phyloP scores from a whole-genome alignment of 2,797 vertebrate species.

The Gouania willdenowi region DNA sequence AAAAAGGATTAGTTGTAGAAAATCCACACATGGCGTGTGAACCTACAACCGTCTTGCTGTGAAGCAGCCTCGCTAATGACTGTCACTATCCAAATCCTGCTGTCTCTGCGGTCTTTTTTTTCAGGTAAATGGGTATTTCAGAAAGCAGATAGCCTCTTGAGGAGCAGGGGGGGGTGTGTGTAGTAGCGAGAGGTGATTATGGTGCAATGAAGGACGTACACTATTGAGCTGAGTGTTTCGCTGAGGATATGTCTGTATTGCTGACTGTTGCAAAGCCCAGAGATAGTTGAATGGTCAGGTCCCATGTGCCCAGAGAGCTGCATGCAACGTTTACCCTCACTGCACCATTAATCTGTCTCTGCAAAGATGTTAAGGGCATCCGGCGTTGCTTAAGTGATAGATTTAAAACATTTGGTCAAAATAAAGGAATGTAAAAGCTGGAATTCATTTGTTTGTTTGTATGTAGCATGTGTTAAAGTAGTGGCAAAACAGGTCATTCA shows the following conservation, averaged over 20 bases:
- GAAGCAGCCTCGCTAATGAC: not conserved
- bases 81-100: conserved; percentile 49
- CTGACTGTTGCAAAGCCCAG: conserved; percentile 55
- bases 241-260: conserved; percentile 45
- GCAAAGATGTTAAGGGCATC: conserved; percentile 21
- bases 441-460: too few species aligned
- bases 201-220: conserved; percentile 35
- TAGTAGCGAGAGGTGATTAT: conserved; percentile 58
- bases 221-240: conserved; percentile 34
- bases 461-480: too few species aligned
- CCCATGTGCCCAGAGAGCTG: conserved; percentile 43
- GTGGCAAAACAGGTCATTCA: too few species aligned
- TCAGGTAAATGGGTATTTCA: conserved; percentile 49
- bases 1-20: too few species aligned
- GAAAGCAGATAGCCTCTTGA: conserved; percentile 42
- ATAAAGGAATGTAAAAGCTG: too few species aligned
- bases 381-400: conserved; percentile 3
- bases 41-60: too few species aligned
- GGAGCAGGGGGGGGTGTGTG: conserved; percentile 39
- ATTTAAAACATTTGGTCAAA: too few species aligned
- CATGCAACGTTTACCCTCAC: conserved; percentile 30
- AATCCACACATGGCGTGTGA: too few species aligned
- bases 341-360: conserved; percentile 26
- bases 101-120: conserved; percentile 59
- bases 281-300: conserved; percentile 60